A percentile compares a stretch with the other conserved stretches of the same genome.
Evolutionary conservation across 2,888 invertebrate species (phyloP).

Genomic region (Drosophila kambysellisi): DNA sequence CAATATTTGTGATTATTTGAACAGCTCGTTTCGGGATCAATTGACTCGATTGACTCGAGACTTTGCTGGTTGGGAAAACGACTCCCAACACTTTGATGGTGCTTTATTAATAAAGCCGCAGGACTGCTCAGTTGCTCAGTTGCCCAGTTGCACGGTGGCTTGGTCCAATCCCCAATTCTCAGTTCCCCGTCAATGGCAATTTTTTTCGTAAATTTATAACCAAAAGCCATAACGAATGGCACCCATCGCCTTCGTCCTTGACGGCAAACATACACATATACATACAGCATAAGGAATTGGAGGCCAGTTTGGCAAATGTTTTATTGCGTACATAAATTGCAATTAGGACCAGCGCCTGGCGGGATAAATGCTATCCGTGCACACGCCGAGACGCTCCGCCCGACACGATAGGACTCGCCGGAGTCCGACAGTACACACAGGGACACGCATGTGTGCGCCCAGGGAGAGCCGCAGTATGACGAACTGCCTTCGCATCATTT

Average conservation of each 20-base stretch:
- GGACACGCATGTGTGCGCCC: constrained; percentile 66
- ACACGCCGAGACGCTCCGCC: constrained; percentile 6
- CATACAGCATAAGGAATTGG: constrained; percentile 18
- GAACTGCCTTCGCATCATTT: constrained; percentile 45
- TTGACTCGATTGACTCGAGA: constrained; percentile 48
- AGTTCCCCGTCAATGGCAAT: constrained; percentile 41
- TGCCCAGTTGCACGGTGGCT: constrained; percentile 15
- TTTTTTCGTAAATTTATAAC: constrained; percentile 78
- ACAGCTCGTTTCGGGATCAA: constrained; percentile 48
- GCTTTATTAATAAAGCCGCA: constrained; percentile 72
- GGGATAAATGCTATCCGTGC: constrained; percentile 65
- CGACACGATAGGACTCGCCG: constrained; percentile 17
- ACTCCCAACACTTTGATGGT: constrained; percentile 13
- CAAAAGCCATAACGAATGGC: constrained; percentile 67
- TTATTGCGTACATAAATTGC: constrained; percentile 80
- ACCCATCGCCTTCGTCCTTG: constrained; percentile 43
- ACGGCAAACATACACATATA: not conserved
- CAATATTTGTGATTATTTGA: constrained; percentile 63
- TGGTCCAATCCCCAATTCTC: constrained; percentile 10
- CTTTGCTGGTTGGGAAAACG: constrained; percentile 1
- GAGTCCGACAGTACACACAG: constrained; percentile 17
- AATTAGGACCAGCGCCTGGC: constrained; percentile 72
- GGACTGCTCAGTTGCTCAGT: constrained; percentile 34
- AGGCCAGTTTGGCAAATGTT: constrained; percentile 72
- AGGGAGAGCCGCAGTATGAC: constrained; percentile 61